phyloP scores from a whole-genome alignment of 2,888 invertebrate species.

The Caenorhabditis angaria region DNA sequence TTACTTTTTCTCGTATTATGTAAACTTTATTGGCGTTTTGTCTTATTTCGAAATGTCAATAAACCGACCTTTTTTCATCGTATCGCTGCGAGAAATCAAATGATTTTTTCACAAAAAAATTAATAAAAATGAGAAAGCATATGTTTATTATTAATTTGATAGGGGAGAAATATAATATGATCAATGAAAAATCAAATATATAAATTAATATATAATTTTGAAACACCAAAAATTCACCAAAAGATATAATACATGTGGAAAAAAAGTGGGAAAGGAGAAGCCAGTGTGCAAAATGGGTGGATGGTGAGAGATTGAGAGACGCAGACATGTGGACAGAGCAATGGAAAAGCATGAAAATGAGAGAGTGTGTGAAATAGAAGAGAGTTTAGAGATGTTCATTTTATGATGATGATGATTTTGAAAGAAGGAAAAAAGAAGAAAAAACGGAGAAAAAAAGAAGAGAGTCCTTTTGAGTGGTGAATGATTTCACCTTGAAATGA shows the following conservation, averaged over 20 bases:
- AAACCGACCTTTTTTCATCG: slow-evolving; percentile 1
- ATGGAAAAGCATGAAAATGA: neutral
- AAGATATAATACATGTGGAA: slow-evolving; percentile 17
- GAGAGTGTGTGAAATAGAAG: slow-evolving; percentile 5
- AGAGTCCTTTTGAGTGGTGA: slow-evolving; percentile 10
- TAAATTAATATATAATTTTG: no score
- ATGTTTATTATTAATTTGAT: no score
- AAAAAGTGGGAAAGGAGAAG: slow-evolving; percentile 10
- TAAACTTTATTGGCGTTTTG: slow-evolving; percentile 6
- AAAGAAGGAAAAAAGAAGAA: slow-evolving; percentile 10
- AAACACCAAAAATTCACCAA: neutral
- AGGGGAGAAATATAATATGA: no score
- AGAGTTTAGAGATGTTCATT: slow-evolving; percentile 2
- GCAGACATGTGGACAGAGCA: neutral
- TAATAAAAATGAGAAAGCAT: no score
- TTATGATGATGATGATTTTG: slow-evolving; percentile 11
- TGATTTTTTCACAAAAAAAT: slow-evolving; percentile 12
- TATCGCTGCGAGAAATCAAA: slow-evolving; percentile 12
- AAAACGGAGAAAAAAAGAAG: slow-evolving; percentile 5
- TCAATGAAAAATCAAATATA: slow-evolving; percentile 17
- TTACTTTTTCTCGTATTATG: slow-evolving; percentile 5
- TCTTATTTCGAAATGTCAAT: slow-evolving; percentile 10
- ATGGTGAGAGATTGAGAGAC: neutral
- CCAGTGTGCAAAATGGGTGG: slow-evolving; percentile 12
- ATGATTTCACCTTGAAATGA: neutral